These are phyloP conservation scores for Oceanites oceanicus DNA, from an alignment of 2,113 vertebrate genomes.

Conservation along the genomic window DNA sequence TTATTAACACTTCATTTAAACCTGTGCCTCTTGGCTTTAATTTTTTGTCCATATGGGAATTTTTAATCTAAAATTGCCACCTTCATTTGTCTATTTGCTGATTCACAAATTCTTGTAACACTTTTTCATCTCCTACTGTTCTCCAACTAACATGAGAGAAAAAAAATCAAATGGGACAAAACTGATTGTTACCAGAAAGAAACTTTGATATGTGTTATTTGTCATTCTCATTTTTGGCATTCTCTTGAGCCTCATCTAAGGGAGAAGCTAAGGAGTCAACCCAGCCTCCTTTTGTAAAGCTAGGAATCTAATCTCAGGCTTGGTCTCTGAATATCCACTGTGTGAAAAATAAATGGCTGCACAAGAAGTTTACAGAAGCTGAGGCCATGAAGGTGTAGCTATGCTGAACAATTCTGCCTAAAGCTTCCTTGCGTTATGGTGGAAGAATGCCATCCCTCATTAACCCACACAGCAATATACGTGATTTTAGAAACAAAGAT, in stretches of 20 bases:
- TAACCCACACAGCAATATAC: not conserved
- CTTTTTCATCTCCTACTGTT: not conserved
- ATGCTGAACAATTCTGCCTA: not conserved
- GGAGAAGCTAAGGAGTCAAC: not conserved
- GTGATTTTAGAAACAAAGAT: constrained; percentile 8
- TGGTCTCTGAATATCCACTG: not conserved
- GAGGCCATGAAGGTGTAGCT: not conserved
- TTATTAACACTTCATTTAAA: not conserved
- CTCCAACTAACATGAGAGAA: not conserved
- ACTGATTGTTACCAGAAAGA: not conserved
- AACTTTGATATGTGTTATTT: not conserved
- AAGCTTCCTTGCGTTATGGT: not conserved
- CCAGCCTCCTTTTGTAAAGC: not conserved
- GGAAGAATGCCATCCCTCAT: not conserved
- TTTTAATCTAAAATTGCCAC: not conserved
- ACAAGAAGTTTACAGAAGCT: not conserved
- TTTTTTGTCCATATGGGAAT: not conserved
- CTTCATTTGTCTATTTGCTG: not conserved
- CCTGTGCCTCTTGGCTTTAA: not conserved
- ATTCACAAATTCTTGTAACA: not conserved
- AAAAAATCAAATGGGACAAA: not conserved
- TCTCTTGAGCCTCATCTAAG: not conserved
- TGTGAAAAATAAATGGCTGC: not conserved
- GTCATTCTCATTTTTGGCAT: not conserved
- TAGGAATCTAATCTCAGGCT: not conserved